Conservation (phyloP, 2,888 invertebrate species). For the Dicranocentrus wangi region DNA sequence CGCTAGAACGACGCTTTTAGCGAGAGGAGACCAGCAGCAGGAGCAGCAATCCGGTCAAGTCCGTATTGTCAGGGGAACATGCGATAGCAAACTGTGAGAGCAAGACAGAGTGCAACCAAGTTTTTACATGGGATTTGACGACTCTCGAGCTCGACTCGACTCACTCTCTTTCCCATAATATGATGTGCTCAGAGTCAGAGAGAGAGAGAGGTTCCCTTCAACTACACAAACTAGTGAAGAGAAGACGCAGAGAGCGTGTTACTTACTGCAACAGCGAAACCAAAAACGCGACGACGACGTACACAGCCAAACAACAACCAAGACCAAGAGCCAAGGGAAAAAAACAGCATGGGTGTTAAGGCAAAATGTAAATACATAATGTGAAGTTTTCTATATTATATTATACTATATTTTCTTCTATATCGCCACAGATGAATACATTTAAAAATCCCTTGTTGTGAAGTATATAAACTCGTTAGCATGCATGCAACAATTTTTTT, state of each 20-base stretch:
- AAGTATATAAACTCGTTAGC: slow-evolving; percentile 4
- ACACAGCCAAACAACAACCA: not conserved
- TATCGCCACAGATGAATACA: too few relatives aligned
- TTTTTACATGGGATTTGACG: slow-evolving; percentile 47
- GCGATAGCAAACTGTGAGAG: slow-evolving; percentile 59
- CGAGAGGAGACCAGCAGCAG: not conserved
- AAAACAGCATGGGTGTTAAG: too few relatives aligned
- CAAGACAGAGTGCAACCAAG: slow-evolving; percentile 60
- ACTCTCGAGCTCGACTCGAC: too few relatives aligned
- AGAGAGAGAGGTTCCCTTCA: too few relatives aligned
- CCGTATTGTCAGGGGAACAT: slow-evolving; percentile 58
- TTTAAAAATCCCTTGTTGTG: not conserved
- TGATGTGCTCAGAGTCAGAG: not conserved
- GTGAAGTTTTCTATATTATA: not conserved
- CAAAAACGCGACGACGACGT: not conserved
- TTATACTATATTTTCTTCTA: not conserved
- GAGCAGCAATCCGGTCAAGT: slow-evolving; percentile 16
- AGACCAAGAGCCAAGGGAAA: too few relatives aligned
- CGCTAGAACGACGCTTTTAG: slow-evolving; percentile 3
- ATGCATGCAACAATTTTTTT: slow-evolving; percentile 11
- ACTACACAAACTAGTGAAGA: not conserved
- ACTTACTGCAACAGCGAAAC: not conserved
- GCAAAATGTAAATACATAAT: too few relatives aligned
- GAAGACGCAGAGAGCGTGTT: not conserved
- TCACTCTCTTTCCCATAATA: slow-evolving; percentile 45